Conservation (phyloP, 2,113 vertebrate species). For the Epinephelus lanceolatus region DNA sequence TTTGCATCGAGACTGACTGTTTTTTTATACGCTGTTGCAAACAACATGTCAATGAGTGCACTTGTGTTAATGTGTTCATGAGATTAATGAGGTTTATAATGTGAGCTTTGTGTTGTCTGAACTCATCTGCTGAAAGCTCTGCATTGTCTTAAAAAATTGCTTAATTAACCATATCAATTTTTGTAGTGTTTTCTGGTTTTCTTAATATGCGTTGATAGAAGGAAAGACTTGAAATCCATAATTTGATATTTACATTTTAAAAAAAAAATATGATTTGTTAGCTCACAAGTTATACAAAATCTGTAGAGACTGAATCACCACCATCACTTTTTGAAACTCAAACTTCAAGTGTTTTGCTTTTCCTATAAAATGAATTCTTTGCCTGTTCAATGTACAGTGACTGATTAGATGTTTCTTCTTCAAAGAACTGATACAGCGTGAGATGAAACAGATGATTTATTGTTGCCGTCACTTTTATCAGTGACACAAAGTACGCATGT, state of each 20-base stretch:
- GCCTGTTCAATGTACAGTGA: slow-evolving; percentile 1
- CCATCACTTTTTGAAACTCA: slow-evolving; percentile 15
- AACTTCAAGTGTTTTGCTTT: slow-evolving; percentile 9
- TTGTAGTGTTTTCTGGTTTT: slow-evolving; percentile 10
- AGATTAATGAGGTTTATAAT: neutral
- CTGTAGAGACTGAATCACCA: slow-evolving; percentile 11
- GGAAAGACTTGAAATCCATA: slow-evolving; percentile 4
- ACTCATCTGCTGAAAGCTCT: neutral
- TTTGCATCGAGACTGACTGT: slow-evolving; percentile 9
- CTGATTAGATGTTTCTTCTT: neutral
- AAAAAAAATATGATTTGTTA: slow-evolving; percentile 12
- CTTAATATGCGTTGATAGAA: neutral
- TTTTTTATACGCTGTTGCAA: slow-evolving; percentile 7
- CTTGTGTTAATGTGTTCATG: neutral
- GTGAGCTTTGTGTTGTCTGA: slow-evolving; percentile 14
- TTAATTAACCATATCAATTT: neutral
- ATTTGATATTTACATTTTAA: neutral
- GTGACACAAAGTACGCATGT: slow-evolving; percentile 44
- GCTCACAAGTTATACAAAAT: slow-evolving; percentile 25
- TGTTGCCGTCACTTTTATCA: slow-evolving; percentile 33
- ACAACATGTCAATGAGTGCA: slow-evolving; percentile 11
- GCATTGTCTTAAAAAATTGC: neutral
- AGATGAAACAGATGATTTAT: slow-evolving; percentile 35
- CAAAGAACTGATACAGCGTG: slow-evolving; percentile 32
- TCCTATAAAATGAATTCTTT: neutral